These are phyloP conservation scores for Lasioglossum malachurum DNA, from an alignment of 2,888 invertebrate species.

Conservation along the genomic window DNA sequence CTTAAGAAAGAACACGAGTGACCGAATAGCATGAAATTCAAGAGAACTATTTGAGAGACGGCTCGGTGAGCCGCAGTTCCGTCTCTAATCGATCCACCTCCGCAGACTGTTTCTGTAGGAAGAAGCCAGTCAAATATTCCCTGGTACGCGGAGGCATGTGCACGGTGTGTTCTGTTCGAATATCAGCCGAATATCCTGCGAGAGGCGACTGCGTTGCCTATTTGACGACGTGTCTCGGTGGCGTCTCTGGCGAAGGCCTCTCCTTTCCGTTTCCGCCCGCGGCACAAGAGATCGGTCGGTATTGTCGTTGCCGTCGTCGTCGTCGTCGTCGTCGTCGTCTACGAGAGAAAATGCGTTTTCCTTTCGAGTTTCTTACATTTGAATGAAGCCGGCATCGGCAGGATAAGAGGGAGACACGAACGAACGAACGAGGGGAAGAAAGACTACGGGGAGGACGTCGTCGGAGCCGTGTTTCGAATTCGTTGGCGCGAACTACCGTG, in stretches of 20 bases:
- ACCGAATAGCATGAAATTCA: neutral
- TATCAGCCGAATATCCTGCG: constrained; percentile 40
- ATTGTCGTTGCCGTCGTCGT: constrained; percentile 42
- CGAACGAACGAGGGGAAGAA: constrained; percentile 17
- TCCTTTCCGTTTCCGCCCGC: constrained; percentile 53
- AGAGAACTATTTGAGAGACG: neutral
- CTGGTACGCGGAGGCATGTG: neutral
- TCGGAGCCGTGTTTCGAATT: constrained; percentile 49
- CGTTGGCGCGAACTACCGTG: constrained; percentile 59
- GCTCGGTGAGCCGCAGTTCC: neutral
- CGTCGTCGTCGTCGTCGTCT: constrained; percentile 36
- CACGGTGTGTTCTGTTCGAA: constrained; percentile 25
- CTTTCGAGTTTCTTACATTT: constrained; percentile 69
- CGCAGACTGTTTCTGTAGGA: neutral
- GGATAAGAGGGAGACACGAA: constrained; percentile 49
- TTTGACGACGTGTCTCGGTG: constrained; percentile 36
- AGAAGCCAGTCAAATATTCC: constrained; percentile 32
- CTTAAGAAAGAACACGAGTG: neutral
- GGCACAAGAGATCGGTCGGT: constrained; percentile 48
- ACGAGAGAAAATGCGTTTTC: constrained; percentile 64
- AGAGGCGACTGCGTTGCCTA: constrained; percentile 21
- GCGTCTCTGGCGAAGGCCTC: constrained; percentile 36
- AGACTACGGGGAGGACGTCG: constrained; percentile 4
- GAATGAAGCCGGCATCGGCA: constrained; percentile 55
- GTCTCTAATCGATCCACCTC: neutral